Base-by-base conservation (phyloP, 2,113 vertebrate genomes). In the Phocoena sinus region DNA sequence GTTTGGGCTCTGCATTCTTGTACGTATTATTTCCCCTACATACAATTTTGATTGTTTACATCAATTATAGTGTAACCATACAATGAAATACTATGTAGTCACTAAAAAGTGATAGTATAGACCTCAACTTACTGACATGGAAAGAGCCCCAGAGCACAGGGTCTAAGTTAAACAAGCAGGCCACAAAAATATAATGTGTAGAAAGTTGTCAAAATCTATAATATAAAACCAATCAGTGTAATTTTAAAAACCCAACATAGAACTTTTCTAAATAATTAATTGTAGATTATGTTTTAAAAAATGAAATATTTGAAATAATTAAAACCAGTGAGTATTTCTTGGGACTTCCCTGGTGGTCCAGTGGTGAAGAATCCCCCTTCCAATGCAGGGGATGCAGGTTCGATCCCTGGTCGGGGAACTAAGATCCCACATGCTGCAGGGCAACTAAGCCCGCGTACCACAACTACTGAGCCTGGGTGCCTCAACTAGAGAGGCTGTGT, bases 181-280 rank as follows among this genome's bases (percentile, higher is more conserved):
- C 44, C 63, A 77, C 11, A 62, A 71, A 94, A 92, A 56, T 0
- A 89, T 20, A 63, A 50, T 62, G 36, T 65, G 20, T 18, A 85
- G 62, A 92, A 89, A 86, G 20, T 88, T 47, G 92, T 63, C 6
- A 82, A 84, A 92, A 92, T 73, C 38, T 87, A 1, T 58, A 73
- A 50, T 28, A 67, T 70, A 88, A 94, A 90, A 53, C 58, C 53
- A 89, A 89, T 31, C 28, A 20, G 47, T 58, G 11, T 80, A 62
- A 79, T 62, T 86, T 21, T 1, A 63, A 89, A 92, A 85, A 38
- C 0, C 41, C 26, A 71, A 67, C 5, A 53, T 1, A 63, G n/a
- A 93, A 53, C 36, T 88, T 68, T 73, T 88, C 12, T 44, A 80
- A 94, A 67, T n/a, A 97, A 96, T 36, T 81, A 31, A 76, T 62